Percentiles rank a stretch among this genome's conserved stretches.
phyloP scores from a whole-genome alignment of 2,888 invertebrate genomes.

The Rhopalosiphum nymphaeae region DNA sequence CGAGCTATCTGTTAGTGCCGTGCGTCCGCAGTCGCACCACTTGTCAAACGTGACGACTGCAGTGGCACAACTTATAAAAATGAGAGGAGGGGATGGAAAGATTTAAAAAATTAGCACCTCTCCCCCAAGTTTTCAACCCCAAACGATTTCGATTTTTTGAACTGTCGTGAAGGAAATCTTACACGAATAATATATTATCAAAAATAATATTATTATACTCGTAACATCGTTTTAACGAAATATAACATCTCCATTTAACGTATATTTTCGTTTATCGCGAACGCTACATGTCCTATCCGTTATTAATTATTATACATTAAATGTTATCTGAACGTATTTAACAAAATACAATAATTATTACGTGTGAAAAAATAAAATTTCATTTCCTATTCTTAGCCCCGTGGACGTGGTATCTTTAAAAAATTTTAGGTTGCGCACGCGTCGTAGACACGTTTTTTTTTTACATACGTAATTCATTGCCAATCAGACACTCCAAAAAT shows the following conservation, averaged over 20 bases:
- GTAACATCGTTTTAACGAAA: not conserved
- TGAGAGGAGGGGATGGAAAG: not conserved
- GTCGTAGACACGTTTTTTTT: not conserved
- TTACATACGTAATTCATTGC: not conserved
- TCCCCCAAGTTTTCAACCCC: not conserved
- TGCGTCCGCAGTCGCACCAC: not conserved
- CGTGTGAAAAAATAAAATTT: not conserved
- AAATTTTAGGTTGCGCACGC: not conserved
- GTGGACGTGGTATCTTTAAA: slow-evolving; percentile 7
- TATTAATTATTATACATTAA: not conserved
- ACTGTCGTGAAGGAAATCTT: not conserved
- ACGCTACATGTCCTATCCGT: not conserved
- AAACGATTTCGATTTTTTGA: not conserved
- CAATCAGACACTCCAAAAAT: not conserved
- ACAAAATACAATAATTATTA: not conserved
- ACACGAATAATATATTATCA: not conserved
- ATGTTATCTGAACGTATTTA: not conserved
- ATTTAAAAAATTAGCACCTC: not conserved
- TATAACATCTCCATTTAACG: not conserved
- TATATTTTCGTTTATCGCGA: not conserved
- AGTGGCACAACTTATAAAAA: not conserved
- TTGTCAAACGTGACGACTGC: not conserved
- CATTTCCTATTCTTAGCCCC: not conserved
- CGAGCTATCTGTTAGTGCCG: not conserved
- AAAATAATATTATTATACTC: not conserved